These are phyloP conservation scores for Epirrhoe tristata DNA, from an alignment of 2,888 invertebrate genomes.

Conservation along the genomic window DNA sequence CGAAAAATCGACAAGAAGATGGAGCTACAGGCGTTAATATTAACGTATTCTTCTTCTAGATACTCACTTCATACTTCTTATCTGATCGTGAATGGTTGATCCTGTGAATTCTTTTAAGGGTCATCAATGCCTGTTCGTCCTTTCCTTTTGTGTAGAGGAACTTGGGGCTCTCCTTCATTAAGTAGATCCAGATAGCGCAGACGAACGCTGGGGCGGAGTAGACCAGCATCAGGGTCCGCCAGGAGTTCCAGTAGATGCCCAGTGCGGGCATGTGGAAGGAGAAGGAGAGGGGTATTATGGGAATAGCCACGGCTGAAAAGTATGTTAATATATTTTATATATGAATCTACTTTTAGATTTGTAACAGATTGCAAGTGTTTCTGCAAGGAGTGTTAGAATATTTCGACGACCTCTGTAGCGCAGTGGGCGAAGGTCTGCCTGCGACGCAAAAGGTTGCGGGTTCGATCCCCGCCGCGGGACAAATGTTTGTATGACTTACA, in stretches of 20 bases:
- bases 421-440: too few relatives aligned
- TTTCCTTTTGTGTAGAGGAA: slow-evolving; percentile 87
- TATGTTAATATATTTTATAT: too few relatives aligned
- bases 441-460: too few relatives aligned
- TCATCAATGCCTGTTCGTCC: slow-evolving; percentile 80
- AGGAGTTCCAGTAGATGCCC: slow-evolving; percentile 87
- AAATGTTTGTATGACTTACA: too few relatives aligned
- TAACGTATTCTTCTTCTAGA: not conserved
- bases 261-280: slow-evolving; percentile 66
- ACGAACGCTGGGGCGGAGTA: slow-evolving; percentile 87
- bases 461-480: too few relatives aligned
- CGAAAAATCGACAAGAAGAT: too few relatives aligned
- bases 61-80: slow-evolving; percentile 58
- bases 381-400: too few relatives aligned
- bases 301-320: slow-evolving; percentile 86
- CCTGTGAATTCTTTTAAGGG: slow-evolving; percentile 63
- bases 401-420: too few relatives aligned
- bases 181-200: slow-evolving; percentile 81
- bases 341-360: too few relatives aligned
- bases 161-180: slow-evolving; percentile 91
- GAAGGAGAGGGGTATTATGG: slow-evolving; percentile 85
- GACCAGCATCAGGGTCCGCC: slow-evolving; percentile 89
- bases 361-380: too few relatives aligned
- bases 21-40: too few relatives aligned
- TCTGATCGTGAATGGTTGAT: slow-evolving; percentile 56